These are phyloP conservation scores for Phalangium opilio DNA, from an alignment of 2,888 invertebrate species.

Conservation along the genomic window DNA sequence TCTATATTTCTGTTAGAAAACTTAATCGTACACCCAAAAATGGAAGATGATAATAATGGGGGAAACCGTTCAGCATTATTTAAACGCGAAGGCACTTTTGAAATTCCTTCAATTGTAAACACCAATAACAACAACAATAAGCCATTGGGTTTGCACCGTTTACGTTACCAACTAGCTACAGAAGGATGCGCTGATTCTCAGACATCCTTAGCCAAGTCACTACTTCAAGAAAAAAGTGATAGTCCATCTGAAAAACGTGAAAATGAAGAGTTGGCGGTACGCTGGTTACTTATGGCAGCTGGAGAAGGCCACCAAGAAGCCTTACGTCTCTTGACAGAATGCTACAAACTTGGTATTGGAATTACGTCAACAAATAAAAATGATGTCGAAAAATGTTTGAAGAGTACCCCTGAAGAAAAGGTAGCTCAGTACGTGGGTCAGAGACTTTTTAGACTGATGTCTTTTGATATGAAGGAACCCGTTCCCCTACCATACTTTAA, in stretches of 20 bases:
- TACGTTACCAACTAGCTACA: slow-evolving; percentile 45
- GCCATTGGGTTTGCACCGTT: slow-evolving; percentile 18
- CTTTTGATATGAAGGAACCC: slow-evolving; percentile 13
- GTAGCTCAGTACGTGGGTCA: slow-evolving; percentile 7
- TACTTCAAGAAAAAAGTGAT: slow-evolving; percentile 43
- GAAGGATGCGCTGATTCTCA: slow-evolving; percentile 82
- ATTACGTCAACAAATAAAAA: slow-evolving; percentile 8
- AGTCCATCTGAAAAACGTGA: slow-evolving; percentile 4
- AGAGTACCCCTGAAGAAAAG: slow-evolving; percentile 10
- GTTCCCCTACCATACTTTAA: slow-evolving; percentile 8
- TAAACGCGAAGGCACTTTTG: no score
- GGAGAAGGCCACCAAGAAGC: slow-evolving; percentile 82
- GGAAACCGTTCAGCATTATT: no score
- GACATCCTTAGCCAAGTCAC: slow-evolving; percentile 65
- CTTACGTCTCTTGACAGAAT: slow-evolving; percentile 47
- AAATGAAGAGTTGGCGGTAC: slow-evolving; percentile 60
- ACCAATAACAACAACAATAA: no score
- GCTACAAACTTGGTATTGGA: slow-evolving; percentile 18
- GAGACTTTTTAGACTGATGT: slow-evolving; percentile 9
- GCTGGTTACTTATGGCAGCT: slow-evolving; percentile 84
- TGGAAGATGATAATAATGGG: no score
- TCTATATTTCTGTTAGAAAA: no score
- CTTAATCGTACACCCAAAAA: no score
- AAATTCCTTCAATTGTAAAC: no score
- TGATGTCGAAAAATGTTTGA: slow-evolving; percentile 11